A percentile compares a stretch with the other conserved stretches of the same genome.
phyloP scores from a whole-genome alignment of 2,888 invertebrate species.

The Tridacna crocea region DNA sequence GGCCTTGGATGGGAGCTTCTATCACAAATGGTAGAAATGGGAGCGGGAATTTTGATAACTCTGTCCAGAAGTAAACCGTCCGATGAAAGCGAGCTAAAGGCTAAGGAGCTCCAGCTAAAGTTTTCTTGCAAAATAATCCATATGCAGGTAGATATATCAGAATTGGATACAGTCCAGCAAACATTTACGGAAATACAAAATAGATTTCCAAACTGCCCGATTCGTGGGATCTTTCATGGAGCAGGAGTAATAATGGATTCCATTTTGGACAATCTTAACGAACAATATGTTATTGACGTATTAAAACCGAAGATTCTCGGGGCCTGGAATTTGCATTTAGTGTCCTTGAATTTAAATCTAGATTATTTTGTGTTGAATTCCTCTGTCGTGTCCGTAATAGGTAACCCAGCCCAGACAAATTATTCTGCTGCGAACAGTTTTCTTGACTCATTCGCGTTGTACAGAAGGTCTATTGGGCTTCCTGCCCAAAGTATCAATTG shows the following conservation, averaged over 20 bases:
- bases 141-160: background rate
- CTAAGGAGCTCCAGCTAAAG: background rate
- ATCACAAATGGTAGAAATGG: conserved; percentile 58
- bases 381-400: conserved; percentile 62
- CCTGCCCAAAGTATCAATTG: conserved; percentile 64
- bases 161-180: background rate
- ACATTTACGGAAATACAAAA: background rate
- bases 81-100: background rate
- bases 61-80: conserved; percentile 63
- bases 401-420: conserved; percentile 3
- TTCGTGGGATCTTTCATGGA: conserved; percentile 68
- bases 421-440: conserved; percentile 66
- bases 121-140: background rate
- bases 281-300: conserved; percentile 38
- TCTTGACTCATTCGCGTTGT: conserved; percentile 65
- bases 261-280: conserved; percentile 44
- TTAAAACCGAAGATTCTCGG: conserved; percentile 65
- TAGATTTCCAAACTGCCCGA: background rate
- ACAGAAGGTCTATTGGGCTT: conserved; percentile 45
- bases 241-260: conserved; percentile 62
- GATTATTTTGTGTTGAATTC: conserved; percentile 75
- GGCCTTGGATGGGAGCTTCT: conserved; percentile 76
- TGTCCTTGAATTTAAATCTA: conserved; percentile 49
- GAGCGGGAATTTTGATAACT: conserved; percentile 66
- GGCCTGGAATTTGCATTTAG: conserved; percentile 69